Base-by-base conservation (phyloP, 2,113 vertebrate species). In the Oriolus oriolus region DNA sequence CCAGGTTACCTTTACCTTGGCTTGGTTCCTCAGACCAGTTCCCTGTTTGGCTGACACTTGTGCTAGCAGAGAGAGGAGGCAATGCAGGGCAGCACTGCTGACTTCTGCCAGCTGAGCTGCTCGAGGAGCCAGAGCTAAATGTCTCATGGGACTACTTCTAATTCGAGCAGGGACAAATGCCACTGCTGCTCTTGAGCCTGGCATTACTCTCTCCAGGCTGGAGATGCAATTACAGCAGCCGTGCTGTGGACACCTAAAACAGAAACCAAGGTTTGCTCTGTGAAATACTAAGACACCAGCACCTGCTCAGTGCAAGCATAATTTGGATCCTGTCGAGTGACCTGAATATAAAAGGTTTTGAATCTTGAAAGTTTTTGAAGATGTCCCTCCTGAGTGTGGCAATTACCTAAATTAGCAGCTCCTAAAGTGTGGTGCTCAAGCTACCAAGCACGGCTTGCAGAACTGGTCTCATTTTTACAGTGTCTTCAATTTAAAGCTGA, bases 111-210 rank as follows among this genome's bases (percentile, higher is more conserved):
- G 68, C 54, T 77, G n/a, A 61, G 56, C 92, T 92, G 80, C 73
- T 78, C 56, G 3, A 77, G 83, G 30, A 95, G 52, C 33, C 87
- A 86, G 83, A 74, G 68, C 94, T 96, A 90, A 93, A 93, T 95
- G 80, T 81, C 90, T 65, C 69, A 0, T 16, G 23, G 66, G 59
- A 87, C 90, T 66, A 81, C 71, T 97, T 91, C 94, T 95, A 97
- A 96, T 93, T 96, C 90, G 49, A 93, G 93, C 77, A 82, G 24
- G 85, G 89, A 81, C 86, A 87, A 93, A 88, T 96, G 86, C 80
- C 95, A 94, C 53, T 57, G 6, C 35, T 6, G 59, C 87, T 61
- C 50, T 11, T 61, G 7, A 16, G 79, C 69, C 89, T 83, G 31
- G 61, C 33, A 60, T 52, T 65, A 45, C 75, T 80, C 66, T 59